Percentiles rank a stretch among this genome's conserved stretches.
phyloP scores from a whole-genome alignment of 2,113 vertebrate genomes.

The Etheostoma spectabile region DNA sequence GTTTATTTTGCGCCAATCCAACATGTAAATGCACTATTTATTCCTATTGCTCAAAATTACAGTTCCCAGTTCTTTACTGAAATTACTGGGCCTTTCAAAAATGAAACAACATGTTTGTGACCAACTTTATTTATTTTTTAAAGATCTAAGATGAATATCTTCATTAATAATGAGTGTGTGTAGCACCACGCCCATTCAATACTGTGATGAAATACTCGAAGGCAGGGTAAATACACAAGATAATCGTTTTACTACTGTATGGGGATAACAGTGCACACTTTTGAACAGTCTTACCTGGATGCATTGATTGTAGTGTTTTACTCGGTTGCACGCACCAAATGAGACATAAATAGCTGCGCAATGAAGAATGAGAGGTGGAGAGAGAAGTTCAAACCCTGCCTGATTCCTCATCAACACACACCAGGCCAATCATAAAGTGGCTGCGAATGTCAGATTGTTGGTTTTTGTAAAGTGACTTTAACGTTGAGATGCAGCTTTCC shows the following conservation, averaged over 20 bases:
- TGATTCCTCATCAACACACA: neutral
- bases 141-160: neutral
- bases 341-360: neutral
- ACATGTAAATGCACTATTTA: neutral
- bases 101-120: too few species aligned
- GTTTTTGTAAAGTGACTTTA: neutral
- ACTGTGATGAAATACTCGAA: neutral
- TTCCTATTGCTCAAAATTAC: neutral
- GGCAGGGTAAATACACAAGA: neutral
- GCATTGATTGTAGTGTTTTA: neutral
- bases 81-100: neutral
- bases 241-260: neutral
- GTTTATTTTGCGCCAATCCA: neutral
- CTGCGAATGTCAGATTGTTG: neutral
- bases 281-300: neutral
- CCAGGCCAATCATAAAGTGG: neutral
- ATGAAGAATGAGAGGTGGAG: neutral
- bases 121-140: neutral
- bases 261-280: neutral
- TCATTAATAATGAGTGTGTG: neutral
- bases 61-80: neutral
- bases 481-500: slow-evolving; percentile 8
- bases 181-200: neutral
- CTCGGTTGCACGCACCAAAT: neutral
- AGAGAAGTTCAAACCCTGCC: neutral